A percentile compares a stretch with the other conserved stretches of the same genome.
Evolutionary conservation across 2,797 vertebrate genomes (phyloP).

Genomic region (Margarornis squamiger): DNA sequence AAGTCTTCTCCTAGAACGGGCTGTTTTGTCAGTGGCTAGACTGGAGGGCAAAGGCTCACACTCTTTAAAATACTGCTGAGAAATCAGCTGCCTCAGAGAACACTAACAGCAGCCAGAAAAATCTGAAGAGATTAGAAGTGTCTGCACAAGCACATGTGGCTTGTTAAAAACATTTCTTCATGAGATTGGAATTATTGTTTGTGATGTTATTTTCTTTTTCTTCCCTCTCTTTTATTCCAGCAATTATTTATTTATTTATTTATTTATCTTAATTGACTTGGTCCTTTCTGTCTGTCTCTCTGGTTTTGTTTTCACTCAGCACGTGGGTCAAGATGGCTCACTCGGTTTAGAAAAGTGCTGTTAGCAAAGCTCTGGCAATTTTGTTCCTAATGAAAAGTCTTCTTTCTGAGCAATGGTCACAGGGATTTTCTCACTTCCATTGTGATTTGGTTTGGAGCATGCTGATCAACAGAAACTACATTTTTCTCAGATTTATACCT

Average conservation of each 20-base stretch:
- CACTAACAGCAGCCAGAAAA: slow-evolving; percentile 35
- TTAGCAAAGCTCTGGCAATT: neutral
- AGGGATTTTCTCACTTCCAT: neutral
- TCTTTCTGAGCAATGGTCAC: neutral
- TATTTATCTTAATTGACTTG: neutral
- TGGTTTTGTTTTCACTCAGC: neutral
- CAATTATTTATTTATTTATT: neutral
- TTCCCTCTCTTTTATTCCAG: neutral
- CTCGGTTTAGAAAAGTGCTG: neutral
- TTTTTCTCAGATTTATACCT: neutral
- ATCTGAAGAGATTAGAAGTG: slow-evolving; percentile 40
- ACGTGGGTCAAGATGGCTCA: neutral
- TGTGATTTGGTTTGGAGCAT: neutral
- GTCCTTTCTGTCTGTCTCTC: neutral
- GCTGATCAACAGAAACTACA: neutral
- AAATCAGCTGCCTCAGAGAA: slow-evolving; percentile 41
- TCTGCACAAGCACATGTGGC: neutral
- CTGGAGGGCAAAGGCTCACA: neutral
- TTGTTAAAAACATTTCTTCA: slow-evolving; percentile 34
- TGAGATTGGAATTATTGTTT: slow-evolving; percentile 10
- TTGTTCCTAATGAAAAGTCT: neutral
- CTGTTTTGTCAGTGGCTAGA: neutral
- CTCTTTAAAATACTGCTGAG: slow-evolving; percentile 26
- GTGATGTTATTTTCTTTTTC: neutral
- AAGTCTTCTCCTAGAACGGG: neutral